Conservation (phyloP, 1,140 invertebrate genomes). For the Dendroctonus valens region DNA sequence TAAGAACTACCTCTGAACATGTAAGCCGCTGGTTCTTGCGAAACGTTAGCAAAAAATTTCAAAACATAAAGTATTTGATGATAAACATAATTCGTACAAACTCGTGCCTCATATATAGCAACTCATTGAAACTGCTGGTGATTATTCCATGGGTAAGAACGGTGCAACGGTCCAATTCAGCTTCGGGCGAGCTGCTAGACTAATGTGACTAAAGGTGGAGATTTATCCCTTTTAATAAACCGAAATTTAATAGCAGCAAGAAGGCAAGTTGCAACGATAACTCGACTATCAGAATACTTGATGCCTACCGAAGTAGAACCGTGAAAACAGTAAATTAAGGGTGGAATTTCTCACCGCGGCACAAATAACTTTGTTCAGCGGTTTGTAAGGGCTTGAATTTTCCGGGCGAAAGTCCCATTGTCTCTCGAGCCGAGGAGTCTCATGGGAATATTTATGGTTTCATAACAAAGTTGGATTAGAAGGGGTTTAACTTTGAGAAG, state of each 20-base stretch:
- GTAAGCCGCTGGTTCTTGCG: too few relatives aligned
- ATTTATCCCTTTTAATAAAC: conserved; percentile 35
- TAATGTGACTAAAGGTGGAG: conserved; percentile 28
- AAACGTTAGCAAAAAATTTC: too few relatives aligned
- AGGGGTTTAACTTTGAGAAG: conserved; percentile 8
- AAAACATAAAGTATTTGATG: too few relatives aligned
- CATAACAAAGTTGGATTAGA: conserved; percentile 32
- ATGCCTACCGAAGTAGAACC: conserved; percentile 33
- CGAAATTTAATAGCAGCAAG: conserved; percentile 30
- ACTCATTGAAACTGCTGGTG: too few relatives aligned
- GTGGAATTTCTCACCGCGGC: conserved; percentile 28
- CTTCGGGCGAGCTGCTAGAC: background rate
- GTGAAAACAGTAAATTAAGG: conserved; percentile 35
- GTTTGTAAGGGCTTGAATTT: conserved; percentile 30
- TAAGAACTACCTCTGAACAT: too few relatives aligned
- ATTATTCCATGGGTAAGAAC: too few relatives aligned
- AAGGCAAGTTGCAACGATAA: conserved; percentile 31
- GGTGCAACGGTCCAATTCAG: too few relatives aligned
- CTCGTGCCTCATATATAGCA: too few relatives aligned
- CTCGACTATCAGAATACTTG: conserved; percentile 32
- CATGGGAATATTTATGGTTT: conserved; percentile 32
- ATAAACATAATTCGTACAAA: too few relatives aligned
- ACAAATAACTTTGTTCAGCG: conserved; percentile 35
- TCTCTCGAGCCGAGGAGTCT: conserved; percentile 22
- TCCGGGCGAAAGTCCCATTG: conserved; percentile 30